Conservation (phyloP, 2,113 vertebrate species). For the Apodemus sylvaticus region DNA sequence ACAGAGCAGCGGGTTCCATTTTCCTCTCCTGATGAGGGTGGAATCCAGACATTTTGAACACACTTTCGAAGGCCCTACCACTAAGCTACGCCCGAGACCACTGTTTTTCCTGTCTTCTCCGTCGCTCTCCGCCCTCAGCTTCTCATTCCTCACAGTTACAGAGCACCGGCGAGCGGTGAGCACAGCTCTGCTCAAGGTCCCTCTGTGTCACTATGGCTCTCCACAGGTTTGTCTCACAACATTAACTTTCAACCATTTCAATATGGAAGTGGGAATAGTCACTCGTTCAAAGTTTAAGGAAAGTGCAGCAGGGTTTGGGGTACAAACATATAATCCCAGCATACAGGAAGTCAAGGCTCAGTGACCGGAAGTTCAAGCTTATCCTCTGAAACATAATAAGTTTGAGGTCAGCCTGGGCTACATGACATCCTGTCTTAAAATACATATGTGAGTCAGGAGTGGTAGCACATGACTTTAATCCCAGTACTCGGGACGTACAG, state of each 20-base stretch:
- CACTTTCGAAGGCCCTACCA: neutral
- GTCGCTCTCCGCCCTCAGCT: neutral
- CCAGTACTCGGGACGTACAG: neutral
- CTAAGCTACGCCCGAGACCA: neutral
- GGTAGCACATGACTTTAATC: too few species aligned
- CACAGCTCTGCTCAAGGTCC: neutral
- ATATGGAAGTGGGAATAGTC: neutral
- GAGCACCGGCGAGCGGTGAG: fast-evolving
- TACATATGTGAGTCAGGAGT: neutral
- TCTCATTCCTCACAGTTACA: neutral
- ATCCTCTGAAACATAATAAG: neutral
- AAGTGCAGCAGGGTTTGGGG: neutral
- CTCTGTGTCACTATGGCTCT: neutral
- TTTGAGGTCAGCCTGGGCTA: neutral
- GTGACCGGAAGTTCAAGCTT: neutral
- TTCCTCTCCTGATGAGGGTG: neutral
- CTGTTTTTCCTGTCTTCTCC: neutral
- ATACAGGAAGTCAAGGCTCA: neutral
- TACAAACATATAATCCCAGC: neutral
- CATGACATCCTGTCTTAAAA: neutral
- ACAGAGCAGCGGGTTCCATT: neutral
- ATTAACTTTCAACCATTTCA: neutral
- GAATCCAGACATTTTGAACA: neutral
- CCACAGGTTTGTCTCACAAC: too few species aligned
- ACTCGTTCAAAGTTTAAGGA: neutral